These are phyloP conservation scores for Diprion similis DNA, from an alignment of 1,140 invertebrate species.

Conservation along the genomic window DNA sequence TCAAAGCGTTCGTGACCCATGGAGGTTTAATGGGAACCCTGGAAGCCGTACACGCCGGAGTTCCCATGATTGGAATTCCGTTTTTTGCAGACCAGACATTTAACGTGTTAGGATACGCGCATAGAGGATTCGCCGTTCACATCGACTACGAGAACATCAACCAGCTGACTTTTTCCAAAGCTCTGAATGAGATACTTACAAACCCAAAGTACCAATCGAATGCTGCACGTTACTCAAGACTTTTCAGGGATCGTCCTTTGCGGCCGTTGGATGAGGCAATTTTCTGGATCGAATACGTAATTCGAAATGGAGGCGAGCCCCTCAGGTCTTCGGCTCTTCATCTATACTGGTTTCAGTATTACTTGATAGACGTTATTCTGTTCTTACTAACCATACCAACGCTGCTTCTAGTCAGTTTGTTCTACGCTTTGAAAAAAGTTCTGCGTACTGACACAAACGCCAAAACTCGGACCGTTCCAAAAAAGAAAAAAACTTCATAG, in stretches of 20 bases:
- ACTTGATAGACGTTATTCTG: not conserved
- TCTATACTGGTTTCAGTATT: not conserved
- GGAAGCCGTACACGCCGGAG: slow-evolving; percentile 58
- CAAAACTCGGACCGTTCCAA: too few species aligned
- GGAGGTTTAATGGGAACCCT: slow-evolving; percentile 58
- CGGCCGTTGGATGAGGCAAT: slow-evolving; percentile 61
- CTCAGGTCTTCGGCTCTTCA: not conserved
- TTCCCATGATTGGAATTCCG: slow-evolving; percentile 58
- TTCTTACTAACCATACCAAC: not conserved
- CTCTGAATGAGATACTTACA: slow-evolving; percentile 45
- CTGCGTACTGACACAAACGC: too few species aligned
- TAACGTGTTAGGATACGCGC: slow-evolving; percentile 43
- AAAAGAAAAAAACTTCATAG: too few species aligned
- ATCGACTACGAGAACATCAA: slow-evolving; percentile 37
- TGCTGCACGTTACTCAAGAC: slow-evolving; percentile 34
- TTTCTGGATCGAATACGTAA: slow-evolving; percentile 66
- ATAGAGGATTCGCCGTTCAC: slow-evolving; percentile 30
- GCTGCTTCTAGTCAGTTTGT: not conserved
- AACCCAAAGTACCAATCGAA: slow-evolving; percentile 38
- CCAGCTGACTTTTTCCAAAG: slow-evolving; percentile 40
- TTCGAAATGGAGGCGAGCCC: slow-evolving; percentile 27
- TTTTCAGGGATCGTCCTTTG: slow-evolving; percentile 53
- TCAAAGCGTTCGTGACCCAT: slow-evolving; percentile 56
- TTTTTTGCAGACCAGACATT: slow-evolving; percentile 48
- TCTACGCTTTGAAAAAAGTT: not conserved